These are phyloP conservation scores for Myrmecobius fasciatus DNA, from an alignment of 2,113 vertebrate species.

Conservation along the genomic window DNA sequence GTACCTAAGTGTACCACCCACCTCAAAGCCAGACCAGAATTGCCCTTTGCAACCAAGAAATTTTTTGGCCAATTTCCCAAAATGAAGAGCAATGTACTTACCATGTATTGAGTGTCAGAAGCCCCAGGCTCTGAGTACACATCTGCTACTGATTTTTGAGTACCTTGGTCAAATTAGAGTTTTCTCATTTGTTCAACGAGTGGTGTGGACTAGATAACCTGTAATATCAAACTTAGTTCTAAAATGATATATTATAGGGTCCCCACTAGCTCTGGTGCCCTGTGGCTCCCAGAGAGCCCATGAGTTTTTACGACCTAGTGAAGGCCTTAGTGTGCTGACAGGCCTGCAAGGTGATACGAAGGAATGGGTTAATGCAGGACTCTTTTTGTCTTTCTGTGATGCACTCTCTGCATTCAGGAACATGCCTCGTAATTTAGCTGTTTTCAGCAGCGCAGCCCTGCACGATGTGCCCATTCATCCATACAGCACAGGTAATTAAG, in stretches of 20 bases:
- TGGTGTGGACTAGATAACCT: not conserved
- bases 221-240: not conserved
- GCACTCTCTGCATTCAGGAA: not conserved
- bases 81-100: not conserved
- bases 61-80: not conserved
- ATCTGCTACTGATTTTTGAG: not conserved
- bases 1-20: not conserved
- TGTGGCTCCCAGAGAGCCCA: not conserved
- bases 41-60: not conserved
- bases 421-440: slow-evolving; percentile 61
- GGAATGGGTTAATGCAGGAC: slow-evolving; percentile 76
- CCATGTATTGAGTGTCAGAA: not conserved
- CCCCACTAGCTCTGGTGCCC: not conserved
- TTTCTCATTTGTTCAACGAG: not conserved
- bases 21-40: not conserved
- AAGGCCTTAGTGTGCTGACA: not conserved
- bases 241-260: not conserved
- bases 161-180: not conserved
- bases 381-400: slow-evolving; percentile 43
- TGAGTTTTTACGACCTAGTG: not conserved
- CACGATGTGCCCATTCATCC: slow-evolving; percentile 65
- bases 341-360: slow-evolving; percentile 64
- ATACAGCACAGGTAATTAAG: slow-evolving; percentile 83
- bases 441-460: slow-evolving; percentile 57
- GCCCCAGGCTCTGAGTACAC: not conserved